A percentile compares a stretch with the other conserved stretches of the same genome.
phyloP scores from a whole-genome alignment of 2,113 vertebrate genomes.

The Cololabis saira region DNA sequence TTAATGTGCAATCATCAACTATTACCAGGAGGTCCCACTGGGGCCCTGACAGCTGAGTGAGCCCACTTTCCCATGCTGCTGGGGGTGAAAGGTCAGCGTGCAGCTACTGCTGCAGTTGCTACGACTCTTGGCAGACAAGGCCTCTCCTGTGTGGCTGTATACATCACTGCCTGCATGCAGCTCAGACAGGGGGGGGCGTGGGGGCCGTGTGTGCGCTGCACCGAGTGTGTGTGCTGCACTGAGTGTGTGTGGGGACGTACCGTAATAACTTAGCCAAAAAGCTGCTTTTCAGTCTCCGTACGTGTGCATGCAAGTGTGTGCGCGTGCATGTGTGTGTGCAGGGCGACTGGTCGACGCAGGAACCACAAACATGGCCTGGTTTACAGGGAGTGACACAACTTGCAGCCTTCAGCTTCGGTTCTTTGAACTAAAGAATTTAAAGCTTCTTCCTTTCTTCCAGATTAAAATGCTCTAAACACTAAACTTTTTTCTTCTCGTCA shows the following conservation, averaged over 20 bases:
- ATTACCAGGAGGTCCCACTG: conserved; percentile 32
- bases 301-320: conserved; percentile 22
- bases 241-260: conserved; percentile 11
- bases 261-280: conserved; percentile 40
- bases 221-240: conserved; percentile 2
- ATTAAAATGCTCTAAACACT: conserved; percentile 48
- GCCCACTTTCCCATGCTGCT: conserved; percentile 77
- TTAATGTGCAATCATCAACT: conserved; percentile 55
- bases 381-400: conserved; percentile 34
- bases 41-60: conserved; percentile 64
- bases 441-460: conserved; percentile 70
- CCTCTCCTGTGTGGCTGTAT: conserved; percentile 56
- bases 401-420: conserved; percentile 66
- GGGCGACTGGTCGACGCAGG: conserved; percentile 1
- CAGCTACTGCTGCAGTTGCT: conserved; percentile 73
- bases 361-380: conserved; percentile 49
- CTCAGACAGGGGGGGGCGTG: conserved; percentile 41
- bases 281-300: conserved; percentile 14
- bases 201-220: conserved; percentile 10
- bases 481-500: conserved; percentile 61
- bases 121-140: conserved; percentile 57
- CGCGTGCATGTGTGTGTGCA: conserved; percentile 11
- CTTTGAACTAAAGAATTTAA: conserved; percentile 48
- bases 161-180: conserved; percentile 34
- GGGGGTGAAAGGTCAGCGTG: conserved; percentile 58